phyloP scores from a whole-genome alignment of 2,888 invertebrate species.

The Drosophila anceps region DNA sequence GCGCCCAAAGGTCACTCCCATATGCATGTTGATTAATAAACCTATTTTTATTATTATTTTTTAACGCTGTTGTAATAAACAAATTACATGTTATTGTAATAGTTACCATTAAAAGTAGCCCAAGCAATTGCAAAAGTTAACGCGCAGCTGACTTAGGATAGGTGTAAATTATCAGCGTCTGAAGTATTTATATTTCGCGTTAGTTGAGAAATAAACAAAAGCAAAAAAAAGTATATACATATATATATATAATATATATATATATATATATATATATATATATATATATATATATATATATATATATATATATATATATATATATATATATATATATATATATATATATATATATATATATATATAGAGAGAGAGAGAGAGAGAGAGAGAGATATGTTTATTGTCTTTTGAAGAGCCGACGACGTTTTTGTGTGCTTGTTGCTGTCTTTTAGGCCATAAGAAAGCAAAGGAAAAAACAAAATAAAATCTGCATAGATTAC shows the following conservation, averaged over 20 bases:
- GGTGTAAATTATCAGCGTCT: slow-evolving; percentile 31
- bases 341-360: not conserved
- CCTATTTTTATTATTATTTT: slow-evolving; percentile 1
- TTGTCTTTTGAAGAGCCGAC: slow-evolving; percentile 53
- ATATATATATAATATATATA: not conserved
- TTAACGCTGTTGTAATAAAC: slow-evolving; percentile 29
- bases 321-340: not conserved
- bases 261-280: not conserved
- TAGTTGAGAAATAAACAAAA: slow-evolving; percentile 10
- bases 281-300: no score
- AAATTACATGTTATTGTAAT: slow-evolving; percentile 45
- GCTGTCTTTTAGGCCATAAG: slow-evolving; percentile 16
- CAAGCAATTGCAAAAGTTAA: slow-evolving; percentile 26
- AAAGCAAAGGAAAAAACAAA: slow-evolving; percentile 13
- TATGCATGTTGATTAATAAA: slow-evolving; percentile 46
- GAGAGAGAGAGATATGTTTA: no score
- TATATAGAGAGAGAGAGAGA: no score
- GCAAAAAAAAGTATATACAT: not conserved
- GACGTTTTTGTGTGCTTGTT: slow-evolving; percentile 30
- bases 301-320: not conserved
- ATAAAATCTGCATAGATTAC: slow-evolving; percentile 60
- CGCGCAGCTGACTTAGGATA: slow-evolving; percentile 8
- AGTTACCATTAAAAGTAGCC: slow-evolving; percentile 25
- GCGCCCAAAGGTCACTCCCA: slow-evolving; percentile 43
- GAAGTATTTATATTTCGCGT: slow-evolving; percentile 13